Base-by-base conservation (phyloP, 1,140 invertebrate genomes). In the Temnothorax curvispinosus region DNA sequence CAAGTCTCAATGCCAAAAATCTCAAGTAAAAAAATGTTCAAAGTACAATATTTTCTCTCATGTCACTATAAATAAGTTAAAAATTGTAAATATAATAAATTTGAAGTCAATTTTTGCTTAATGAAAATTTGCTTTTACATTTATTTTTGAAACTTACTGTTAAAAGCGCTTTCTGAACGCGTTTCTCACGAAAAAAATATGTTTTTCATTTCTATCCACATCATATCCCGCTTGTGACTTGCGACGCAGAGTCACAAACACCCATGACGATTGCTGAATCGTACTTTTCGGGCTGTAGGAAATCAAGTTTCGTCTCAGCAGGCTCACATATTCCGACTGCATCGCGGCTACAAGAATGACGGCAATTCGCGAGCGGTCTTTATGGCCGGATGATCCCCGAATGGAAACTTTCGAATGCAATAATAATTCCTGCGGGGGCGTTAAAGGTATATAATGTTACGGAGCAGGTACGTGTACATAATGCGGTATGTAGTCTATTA, bases 401-500 rank as follows among this genome's bases (percentile, higher is more conserved):
- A 64, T 78, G 47, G 74, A 85, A 85, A 85, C 82, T 85, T 85
- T 78, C 74, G 47, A 85, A 78, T 85, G 82, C 62, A 27, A 78
- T 85, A 65, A 85, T 85, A 85, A 85, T 85, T 85, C 82, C 65
- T 58, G 21, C 74, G 75, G 60, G 82, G 38, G 50, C 50, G 82
- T 78, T 85, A 85, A 81, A 67, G 75, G 77, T 52, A 69, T 81
- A 81, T 82, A 82, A 86, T 65, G 21, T 41, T 35, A 64, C 75
- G 27, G 47, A 60, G 50, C 58, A 60, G 15, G 60, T 85, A 87
- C 86, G 86, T 85, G 80, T 85, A 85, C 71, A 85, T 85, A 85
- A 87, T 67, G 80, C 86, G 80, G 15, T 85, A 87, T 85, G 80
- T 75, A 74, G 71, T 85, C 80, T 85, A 87, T 87, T 87, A 87